Evolutionary conservation across 2,888 invertebrate species (phyloP), one percentile per base, ranked within the genome.

Genomic region (Acronicta alni): DNA sequence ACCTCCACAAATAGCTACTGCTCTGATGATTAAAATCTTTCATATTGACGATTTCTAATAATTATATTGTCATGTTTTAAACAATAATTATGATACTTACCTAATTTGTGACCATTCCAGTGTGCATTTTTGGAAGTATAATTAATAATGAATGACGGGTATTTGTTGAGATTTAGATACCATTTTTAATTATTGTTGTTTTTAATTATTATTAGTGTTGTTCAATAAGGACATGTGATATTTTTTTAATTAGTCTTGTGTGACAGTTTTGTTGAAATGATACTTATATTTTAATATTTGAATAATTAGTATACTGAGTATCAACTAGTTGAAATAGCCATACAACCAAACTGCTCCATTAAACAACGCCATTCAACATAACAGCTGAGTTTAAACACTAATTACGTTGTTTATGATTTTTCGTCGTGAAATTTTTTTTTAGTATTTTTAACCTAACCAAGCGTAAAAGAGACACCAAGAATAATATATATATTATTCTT

Each of bases 1-100:
- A 86, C 71, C 59, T 91, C 91, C 0, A 87, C 89, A 1, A 89
- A 82, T 39, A 91, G 91, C 67, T 87, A 74, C 63, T 80, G 77
- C 57, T 88, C 88, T 3, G 81, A 85, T 23, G 81, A 54, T 51
- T 45, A n/a, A 54, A 46, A 57, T 61, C 41, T 73, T 52, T 57
- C 62, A 59, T 68, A 66, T 54, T 58, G 62, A 56, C 70, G 63
- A 68, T 70, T 63, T 71, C 47, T 61, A 44, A 64, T 63, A 53
- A 64, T 61, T 68, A 20, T 43, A 66, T 71, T 71, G 60, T 67
- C 61, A 54, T 63, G 9, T 54, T 68, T 45, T 42, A 58, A 16
- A 47, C 45, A 64, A 72, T 30, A 30, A 30, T 77, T 72, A 75
- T 67, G 57, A 64, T 57, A 48, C 44, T 44, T 46, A 51, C 14